phyloP scores from a whole-genome alignment of 2,888 invertebrate genomes.

The Omphaloscelis lunosa region DNA sequence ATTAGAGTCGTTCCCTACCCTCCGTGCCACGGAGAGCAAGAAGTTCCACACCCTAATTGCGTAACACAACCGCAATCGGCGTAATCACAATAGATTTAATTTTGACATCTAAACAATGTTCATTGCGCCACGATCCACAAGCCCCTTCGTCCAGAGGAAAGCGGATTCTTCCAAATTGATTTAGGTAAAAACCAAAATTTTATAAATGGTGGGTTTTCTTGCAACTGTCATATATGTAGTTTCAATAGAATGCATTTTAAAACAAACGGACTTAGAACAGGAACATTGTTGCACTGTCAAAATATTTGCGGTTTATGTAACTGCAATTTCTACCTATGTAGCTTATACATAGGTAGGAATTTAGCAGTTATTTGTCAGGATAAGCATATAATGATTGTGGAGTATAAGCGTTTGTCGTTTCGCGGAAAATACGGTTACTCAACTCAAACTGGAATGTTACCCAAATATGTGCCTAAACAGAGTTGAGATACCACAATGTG shows the following conservation, averaged over 20 bases:
- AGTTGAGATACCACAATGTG: background rate
- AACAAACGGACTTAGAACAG: background rate
- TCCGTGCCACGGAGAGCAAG: constrained; percentile 10
- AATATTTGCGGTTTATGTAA: background rate
- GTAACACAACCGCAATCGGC: constrained; percentile 16
- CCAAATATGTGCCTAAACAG: background rate
- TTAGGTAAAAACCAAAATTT: background rate
- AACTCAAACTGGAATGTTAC: background rate
- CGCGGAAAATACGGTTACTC: background rate
- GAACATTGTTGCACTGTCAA: background rate
- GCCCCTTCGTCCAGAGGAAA: background rate
- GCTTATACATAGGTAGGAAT: too few relatives aligned
- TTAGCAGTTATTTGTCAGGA: background rate
- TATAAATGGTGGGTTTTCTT: too few relatives aligned
- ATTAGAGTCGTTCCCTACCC: background rate
- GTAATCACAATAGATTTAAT: constrained; percentile 24
- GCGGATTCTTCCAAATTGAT: background rate
- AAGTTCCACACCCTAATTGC: constrained; percentile 20
- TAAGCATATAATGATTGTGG: background rate
- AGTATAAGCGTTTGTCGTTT: background rate
- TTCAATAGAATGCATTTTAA: background rate
- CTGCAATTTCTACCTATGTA: too few relatives aligned
- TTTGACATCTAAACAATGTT: constrained; percentile 15
- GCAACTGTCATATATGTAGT: background rate
- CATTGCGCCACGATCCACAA: background rate